A percentile compares a stretch with the other conserved stretches of the same genome.
phyloP scores from a whole-genome alignment of 2,797 vertebrate species.

The Crax fasciolata region DNA sequence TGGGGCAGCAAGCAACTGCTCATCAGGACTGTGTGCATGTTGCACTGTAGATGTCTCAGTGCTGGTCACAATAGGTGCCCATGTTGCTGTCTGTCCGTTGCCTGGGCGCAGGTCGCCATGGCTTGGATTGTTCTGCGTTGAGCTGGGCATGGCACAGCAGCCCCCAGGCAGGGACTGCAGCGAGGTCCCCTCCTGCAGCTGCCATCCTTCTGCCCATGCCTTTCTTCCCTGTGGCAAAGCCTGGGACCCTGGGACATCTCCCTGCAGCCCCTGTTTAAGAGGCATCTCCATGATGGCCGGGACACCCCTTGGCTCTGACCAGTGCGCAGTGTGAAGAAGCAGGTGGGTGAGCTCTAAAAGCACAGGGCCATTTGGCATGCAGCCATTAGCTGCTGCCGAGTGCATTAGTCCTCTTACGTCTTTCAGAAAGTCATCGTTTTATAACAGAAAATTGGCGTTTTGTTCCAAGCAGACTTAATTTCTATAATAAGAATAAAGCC shows the following conservation, averaged over 20 bases:
- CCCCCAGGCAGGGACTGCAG: fast-evolving
- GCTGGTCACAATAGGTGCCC: background rate
- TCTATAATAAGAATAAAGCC: constrained; percentile 33
- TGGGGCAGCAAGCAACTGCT: background rate
- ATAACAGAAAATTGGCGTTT: constrained; percentile 57
- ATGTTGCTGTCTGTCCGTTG: background rate
- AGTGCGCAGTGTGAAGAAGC: background rate
- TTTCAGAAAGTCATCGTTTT: constrained; percentile 47
- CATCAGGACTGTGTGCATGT: fast-evolving
- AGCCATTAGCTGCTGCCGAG: background rate
- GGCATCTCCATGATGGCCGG: background rate
- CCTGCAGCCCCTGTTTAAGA: background rate
- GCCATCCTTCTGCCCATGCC: fast-evolving
- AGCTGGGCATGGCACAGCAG: background rate
- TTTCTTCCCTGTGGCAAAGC: background rate
- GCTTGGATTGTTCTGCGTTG: background rate
- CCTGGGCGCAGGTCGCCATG: background rate
- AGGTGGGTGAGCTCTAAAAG: background rate
- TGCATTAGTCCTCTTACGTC: constrained; percentile 50
- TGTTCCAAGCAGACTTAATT: constrained; percentile 53
- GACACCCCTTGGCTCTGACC: background rate
- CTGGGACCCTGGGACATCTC: background rate
- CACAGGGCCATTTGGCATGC: constrained; percentile 7
- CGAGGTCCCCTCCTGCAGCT: background rate
- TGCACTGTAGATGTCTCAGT: background rate